Conservation (phyloP, 2,888 invertebrate genomes). For the Saturnia pavonia region DNA sequence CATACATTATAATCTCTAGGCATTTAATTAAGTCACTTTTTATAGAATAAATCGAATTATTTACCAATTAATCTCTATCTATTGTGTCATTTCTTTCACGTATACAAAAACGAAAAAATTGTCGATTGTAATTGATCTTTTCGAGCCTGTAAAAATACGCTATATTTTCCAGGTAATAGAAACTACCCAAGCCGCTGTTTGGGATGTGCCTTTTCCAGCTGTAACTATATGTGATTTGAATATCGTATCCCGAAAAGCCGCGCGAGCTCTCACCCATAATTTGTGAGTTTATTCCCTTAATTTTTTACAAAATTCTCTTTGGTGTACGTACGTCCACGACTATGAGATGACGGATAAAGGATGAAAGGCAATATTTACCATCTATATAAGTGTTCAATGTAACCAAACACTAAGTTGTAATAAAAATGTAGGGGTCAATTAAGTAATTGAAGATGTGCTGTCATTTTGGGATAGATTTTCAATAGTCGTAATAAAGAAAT, state of each 20-base stretch:
- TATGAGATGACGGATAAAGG: not conserved
- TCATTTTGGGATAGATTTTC: not conserved
- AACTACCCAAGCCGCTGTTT: slow-evolving; percentile 84
- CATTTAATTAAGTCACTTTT: no score
- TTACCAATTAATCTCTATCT: not conserved
- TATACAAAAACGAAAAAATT: not conserved
- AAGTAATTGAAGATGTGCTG: not conserved
- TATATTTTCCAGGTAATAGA: slow-evolving; percentile 70
- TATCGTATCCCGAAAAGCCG: slow-evolving; percentile 76
- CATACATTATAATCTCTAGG: no score
- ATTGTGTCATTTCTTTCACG: not conserved
- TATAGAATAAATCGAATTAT: no score
- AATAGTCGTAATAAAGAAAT: not conserved
- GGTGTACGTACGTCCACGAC: not conserved
- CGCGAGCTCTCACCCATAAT: slow-evolving; percentile 63
- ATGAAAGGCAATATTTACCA: not conserved
- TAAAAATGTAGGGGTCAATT: not conserved
- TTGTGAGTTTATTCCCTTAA: slow-evolving; percentile 68
- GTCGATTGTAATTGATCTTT: not conserved
- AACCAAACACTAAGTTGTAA: no score
- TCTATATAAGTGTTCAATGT: no score
- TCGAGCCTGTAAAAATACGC: not conserved
- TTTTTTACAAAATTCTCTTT: not conserved
- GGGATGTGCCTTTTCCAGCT: slow-evolving; percentile 85
- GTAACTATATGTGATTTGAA: slow-evolving; percentile 85